Base-by-base conservation (phyloP, 2,797 vertebrate species). In the Brotogeris chrysoptera region DNA sequence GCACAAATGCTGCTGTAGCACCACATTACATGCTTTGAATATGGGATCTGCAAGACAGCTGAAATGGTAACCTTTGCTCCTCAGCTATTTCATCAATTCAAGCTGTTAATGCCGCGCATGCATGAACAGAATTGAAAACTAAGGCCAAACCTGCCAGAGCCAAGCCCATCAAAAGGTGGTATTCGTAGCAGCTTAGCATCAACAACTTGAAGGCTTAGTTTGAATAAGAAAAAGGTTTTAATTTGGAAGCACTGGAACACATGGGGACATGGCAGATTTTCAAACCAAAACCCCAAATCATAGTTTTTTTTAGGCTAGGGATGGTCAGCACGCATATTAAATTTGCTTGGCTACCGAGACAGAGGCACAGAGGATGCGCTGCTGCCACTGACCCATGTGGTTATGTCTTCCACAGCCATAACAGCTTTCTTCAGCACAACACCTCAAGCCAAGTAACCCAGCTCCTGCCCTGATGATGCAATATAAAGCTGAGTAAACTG, bases 41-140 rank as follows among this genome's bases (percentile, higher is more conserved):
- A 18, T 13, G 55, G 63, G 50, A 85, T 66, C 63, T 57, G 25
- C 69, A 85, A 88, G 57, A 74, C 81, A 95, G 65, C 72, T 95
- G 61, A 68, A 93, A 66, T 19, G 15, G 61, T 28, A 82, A 85
- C 60, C 65, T 87, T 57, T 74, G 78, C 13, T 82, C 52, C 60
- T 64, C 74, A 74, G 44, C n/a, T 72, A 10, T 50, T 86, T 32
- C 63, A 52, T 4, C 4, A 8, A 72, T 47, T 79, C 46, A 52
- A 65, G 44, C 61, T 61, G 18, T 36, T 87, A 85, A 82, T 52
- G 46, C 71, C 80, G 44, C 16, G 30, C 11, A 13, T 0, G 1
- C 2, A 1, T n/a, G 36, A 79, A 78, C 28, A 88, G 90, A 93
- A 91, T 49, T 38, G 38, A 78, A 60, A 94, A 43, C 52, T 46